Evolutionary conservation across 1,140 invertebrate species (phyloP).

Genomic region (Heliothis virescens): DNA sequence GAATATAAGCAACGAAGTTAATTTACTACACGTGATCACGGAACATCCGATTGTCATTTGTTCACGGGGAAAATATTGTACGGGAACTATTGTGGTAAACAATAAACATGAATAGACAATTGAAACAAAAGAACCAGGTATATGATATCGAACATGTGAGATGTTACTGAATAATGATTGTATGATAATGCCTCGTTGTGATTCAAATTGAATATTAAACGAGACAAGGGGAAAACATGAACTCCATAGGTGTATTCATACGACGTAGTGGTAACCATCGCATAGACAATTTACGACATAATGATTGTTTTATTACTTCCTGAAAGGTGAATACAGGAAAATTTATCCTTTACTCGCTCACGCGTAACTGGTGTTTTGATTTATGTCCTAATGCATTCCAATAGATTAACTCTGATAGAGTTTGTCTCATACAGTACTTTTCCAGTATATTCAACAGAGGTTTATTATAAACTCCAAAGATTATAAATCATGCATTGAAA

Average conservation of each 20-base stretch:
- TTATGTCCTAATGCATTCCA: neutral
- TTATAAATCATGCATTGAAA: neutral
- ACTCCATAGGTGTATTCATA: constrained; percentile 47
- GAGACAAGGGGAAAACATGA: constrained; percentile 63
- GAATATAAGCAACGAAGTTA: constrained; percentile 5
- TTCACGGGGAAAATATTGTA: constrained; percentile 29
- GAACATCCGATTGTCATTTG: constrained; percentile 19
- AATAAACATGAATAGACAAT: constrained; percentile 54
- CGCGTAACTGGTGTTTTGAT: constrained; percentile 4
- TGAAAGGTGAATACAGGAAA: constrained; percentile 27
- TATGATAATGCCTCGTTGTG: constrained; percentile 70
- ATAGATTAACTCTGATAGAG: neutral
- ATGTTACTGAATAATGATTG: constrained; percentile 73
- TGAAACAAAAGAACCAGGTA: constrained; percentile 68
- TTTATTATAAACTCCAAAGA: too few relatives aligned
- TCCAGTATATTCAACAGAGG: too few relatives aligned
- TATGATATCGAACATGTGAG: constrained; percentile 69
- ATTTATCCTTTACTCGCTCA: constrained; percentile 33
- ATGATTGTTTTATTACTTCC: constrained; percentile 49
- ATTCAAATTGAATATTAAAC: constrained; percentile 71
- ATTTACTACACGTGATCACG: constrained; percentile 19
- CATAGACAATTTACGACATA: constrained; percentile 37
- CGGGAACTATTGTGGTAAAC: constrained; percentile 34
- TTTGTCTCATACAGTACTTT: neutral
- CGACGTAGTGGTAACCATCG: constrained; percentile 40